Percentiles rank a stretch among this genome's conserved stretches.
Conservation (phyloP, 2,113 vertebrate species). For the Xiphophorus couchianus region DNA sequence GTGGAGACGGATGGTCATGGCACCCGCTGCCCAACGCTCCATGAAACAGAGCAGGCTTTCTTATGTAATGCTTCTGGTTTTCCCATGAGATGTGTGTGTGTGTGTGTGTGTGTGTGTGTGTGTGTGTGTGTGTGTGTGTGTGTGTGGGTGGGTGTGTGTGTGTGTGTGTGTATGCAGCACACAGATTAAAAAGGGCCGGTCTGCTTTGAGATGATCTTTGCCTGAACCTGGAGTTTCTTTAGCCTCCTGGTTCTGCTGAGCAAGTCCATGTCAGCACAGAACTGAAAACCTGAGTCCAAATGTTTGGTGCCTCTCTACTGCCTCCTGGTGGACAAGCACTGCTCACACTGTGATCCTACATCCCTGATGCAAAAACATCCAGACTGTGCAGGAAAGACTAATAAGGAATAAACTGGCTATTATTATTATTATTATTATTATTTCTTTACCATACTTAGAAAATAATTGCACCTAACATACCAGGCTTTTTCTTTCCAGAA, state of each 20-base stretch:
- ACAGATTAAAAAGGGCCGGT: not conserved
- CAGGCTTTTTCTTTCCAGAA: too few relatives aligned
- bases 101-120: not conserved
- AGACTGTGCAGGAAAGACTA: not conserved
- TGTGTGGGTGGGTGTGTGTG: not conserved
- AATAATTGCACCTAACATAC: not conserved
- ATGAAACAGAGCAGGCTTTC: conserved; percentile 41
- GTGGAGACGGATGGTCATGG: conserved; percentile 5
- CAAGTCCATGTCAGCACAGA: conserved; percentile 5
- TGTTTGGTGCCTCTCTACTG: conserved; percentile 4
- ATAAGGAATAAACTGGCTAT: not conserved
- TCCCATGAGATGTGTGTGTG: conserved; percentile 35
- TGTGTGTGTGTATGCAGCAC: not conserved
- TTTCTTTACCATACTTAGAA: not conserved
- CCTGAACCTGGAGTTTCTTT: not conserved
- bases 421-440: not conserved
- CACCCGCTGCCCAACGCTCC: conserved; percentile 34
- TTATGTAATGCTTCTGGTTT: conserved; percentile 54
- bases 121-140: conserved; percentile 10
- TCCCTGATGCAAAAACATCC: not conserved
- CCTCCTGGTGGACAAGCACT: conserved; percentile 45
- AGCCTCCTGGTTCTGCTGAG: not conserved
- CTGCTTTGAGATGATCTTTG: conserved; percentile 11
- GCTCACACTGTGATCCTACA: too few relatives aligned
- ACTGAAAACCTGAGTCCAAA: conserved; percentile 27